Evolutionary conservation across 1,140 invertebrate genomes (phyloP).

Genomic region (Leptonema lineaticorne): DNA sequence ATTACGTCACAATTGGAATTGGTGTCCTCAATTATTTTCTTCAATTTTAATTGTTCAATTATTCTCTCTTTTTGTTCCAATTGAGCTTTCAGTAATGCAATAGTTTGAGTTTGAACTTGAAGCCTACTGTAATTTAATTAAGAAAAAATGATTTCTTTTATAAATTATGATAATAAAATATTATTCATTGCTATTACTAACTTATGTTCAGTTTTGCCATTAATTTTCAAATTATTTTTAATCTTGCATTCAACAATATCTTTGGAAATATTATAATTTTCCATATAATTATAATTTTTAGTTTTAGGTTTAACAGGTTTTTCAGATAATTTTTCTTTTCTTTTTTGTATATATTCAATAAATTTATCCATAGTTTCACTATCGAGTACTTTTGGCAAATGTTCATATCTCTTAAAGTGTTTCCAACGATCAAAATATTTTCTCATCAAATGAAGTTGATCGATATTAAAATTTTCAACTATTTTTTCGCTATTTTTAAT

Average conservation of each 20-base stretch:
- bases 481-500: too few relatives aligned
- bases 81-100: slow-evolving; percentile 62
- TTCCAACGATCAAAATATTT: slow-evolving; percentile 50
- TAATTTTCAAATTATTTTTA: not conserved
- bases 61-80: slow-evolving; percentile 63
- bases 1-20: slow-evolving; percentile 58
- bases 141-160: not conserved
- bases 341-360: slow-evolving; percentile 47
- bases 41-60: slow-evolving; percentile 64
- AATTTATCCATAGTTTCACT: slow-evolving; percentile 48
- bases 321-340: slow-evolving; percentile 43
- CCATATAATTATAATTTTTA: slow-evolving; percentile 32
- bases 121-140: slow-evolving; percentile 48
- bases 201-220: slow-evolving; percentile 30
- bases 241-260: slow-evolving; percentile 46
- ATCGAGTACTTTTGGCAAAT: slow-evolving; percentile 42
- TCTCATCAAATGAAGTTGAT: too few relatives aligned
- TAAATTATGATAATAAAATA: not conserved
- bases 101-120: slow-evolving; percentile 64
- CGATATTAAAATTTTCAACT: too few relatives aligned
- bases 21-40: slow-evolving; percentile 61
- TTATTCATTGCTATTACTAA: slow-evolving; percentile 13
- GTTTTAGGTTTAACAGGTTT: slow-evolving; percentile 22
- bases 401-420: slow-evolving; percentile 47
- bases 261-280: slow-evolving; percentile 41